Percentiles rank a stretch among this genome's conserved stretches.
Evolutionary conservation across 2,888 invertebrate genomes (phyloP).

Genomic region (Sycophila texana): DNA sequence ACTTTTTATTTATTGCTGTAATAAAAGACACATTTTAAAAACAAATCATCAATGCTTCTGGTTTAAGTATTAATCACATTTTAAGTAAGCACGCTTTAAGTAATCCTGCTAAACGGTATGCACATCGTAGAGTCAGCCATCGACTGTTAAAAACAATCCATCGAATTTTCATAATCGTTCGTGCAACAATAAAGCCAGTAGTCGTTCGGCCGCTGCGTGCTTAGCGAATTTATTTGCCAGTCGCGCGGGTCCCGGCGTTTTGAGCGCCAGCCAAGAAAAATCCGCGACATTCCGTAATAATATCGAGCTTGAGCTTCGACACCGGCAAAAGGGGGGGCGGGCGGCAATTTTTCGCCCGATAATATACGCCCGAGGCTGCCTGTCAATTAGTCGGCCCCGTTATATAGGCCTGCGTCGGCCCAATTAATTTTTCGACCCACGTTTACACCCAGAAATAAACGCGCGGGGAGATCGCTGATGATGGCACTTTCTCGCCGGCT

Average conservation of each 20-base stretch:
- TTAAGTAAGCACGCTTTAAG: background rate
- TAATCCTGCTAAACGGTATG: background rate
- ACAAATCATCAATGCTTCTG: background rate
- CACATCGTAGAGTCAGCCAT: background rate
- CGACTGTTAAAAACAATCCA: background rate
- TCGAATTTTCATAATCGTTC: slow-evolving; percentile 1
- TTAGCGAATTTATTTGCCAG: slow-evolving; percentile 44
- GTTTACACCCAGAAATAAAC: slow-evolving; percentile 40
- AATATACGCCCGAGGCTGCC: slow-evolving; percentile 1
- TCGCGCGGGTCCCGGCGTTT: background rate
- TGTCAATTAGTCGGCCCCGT: slow-evolving; percentile 38
- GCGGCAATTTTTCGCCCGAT: background rate
- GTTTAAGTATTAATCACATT: no score
- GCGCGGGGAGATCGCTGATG: no score
- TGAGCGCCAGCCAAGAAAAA: slow-evolving; percentile 54
- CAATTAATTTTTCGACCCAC: slow-evolving; percentile 50
- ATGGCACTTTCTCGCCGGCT: background rate
- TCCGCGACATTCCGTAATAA: slow-evolving; percentile 47
- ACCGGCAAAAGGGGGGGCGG: background rate
- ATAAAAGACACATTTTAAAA: background rate
- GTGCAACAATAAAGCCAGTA: background rate
- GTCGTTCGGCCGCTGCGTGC: background rate
- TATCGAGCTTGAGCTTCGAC: slow-evolving; percentile 28
- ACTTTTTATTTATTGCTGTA: background rate
- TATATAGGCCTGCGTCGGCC: slow-evolving; percentile 26